Conservation (phyloP, 1,140 invertebrate genomes). For the Rhopalosiphum padi region DNA sequence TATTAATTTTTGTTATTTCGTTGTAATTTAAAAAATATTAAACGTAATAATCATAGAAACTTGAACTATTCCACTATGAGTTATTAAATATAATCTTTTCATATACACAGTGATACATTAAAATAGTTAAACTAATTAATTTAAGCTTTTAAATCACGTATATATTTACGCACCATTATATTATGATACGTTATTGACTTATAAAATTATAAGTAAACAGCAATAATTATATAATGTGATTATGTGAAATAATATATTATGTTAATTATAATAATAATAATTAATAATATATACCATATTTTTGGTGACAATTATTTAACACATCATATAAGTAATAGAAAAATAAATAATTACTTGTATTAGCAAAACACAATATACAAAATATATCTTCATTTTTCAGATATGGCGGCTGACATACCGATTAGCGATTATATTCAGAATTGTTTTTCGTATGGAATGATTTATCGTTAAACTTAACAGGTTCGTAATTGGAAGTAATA, state of each 20-base stretch:
- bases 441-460: background rate
- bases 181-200: background rate
- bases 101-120: too few relatives aligned
- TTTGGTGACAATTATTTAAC: background rate
- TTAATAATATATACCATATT: background rate
- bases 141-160: background rate
- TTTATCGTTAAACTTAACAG: background rate
- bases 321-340: background rate
- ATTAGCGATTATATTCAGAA: too few relatives aligned
- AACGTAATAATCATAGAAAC: too few relatives aligned
- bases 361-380: too few relatives aligned
- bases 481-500: background rate
- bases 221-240: background rate
- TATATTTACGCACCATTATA: background rate
- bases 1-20: background rate
- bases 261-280: too few relatives aligned
- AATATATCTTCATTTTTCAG: background rate
- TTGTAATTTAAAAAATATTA: background rate
- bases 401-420: too few relatives aligned
- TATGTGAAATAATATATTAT: too few relatives aligned
- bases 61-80: too few relatives aligned
- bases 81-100: too few relatives aligned
- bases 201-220: too few relatives aligned
- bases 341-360: background rate
- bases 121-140: too few relatives aligned